Conservation (phyloP, 2,888 invertebrate species). For the Vandiemenella viatica region DNA sequence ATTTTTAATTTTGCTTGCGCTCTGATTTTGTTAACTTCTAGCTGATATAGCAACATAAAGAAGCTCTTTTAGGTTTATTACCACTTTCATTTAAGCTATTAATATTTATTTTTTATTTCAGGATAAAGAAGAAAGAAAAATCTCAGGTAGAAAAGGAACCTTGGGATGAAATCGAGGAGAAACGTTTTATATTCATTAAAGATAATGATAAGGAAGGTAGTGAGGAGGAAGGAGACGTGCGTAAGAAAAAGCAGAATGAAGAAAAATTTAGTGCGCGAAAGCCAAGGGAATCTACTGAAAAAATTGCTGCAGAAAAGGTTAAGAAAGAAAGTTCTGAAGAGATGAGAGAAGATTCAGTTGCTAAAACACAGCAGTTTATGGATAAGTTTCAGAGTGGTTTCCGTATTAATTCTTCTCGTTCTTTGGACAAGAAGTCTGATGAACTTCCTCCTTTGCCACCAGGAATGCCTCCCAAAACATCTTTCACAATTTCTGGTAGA, state of each 20-base stretch:
- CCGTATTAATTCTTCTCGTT: conserved; percentile 13
- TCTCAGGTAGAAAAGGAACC: conserved; percentile 19
- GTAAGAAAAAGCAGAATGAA: conserved; percentile 11
- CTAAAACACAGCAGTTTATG: conserved; percentile 14
- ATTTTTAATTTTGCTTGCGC: no score
- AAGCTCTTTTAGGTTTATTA: no score
- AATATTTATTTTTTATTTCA: conserved; percentile 23
- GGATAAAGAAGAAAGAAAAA: conserved; percentile 44
- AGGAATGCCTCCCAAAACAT: conserved; percentile 35
- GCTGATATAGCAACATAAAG: no score
- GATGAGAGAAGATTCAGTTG: conserved; percentile 10
- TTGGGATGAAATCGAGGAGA: conserved; percentile 28
- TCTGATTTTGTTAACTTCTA: no score
- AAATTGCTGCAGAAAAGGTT: conserved; percentile 15
- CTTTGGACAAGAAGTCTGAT: conserved; percentile 26
- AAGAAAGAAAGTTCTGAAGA: conserved; percentile 11
- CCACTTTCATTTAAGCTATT: no score
- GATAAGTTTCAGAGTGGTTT: conserved; percentile 17
- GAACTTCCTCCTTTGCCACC: conserved; percentile 30
- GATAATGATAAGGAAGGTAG: conserved; percentile 16
- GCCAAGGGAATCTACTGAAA: conserved; percentile 14
- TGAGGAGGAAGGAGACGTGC: conserved; percentile 15
- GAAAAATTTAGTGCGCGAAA: conserved; percentile 12
- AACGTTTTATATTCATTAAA: conserved; percentile 22
- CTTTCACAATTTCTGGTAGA: conserved; percentile 5